Conservation (phyloP, 2,113 vertebrate species). For the Triplophysa siluroides region DNA sequence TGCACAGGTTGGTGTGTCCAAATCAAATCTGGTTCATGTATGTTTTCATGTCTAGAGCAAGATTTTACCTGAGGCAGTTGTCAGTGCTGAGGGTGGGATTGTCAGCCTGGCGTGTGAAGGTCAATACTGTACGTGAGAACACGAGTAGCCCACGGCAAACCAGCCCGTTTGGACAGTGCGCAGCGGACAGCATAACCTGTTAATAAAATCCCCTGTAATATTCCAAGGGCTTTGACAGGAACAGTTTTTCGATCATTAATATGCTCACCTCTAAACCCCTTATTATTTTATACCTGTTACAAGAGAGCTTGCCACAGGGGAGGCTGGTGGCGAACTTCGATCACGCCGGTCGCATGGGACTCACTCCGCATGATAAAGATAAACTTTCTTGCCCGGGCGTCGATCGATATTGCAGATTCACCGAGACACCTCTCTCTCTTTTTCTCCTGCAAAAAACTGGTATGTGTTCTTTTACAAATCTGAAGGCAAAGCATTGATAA, state of each 20-base stretch:
- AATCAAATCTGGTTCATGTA: slow-evolving; percentile 12
- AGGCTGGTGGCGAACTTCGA: slow-evolving; percentile 14
- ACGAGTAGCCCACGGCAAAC: slow-evolving; percentile 37
- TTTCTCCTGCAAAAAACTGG: background rate
- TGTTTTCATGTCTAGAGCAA: slow-evolving; percentile 31
- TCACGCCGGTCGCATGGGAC: slow-evolving; percentile 38
- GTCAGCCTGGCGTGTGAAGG: slow-evolving; percentile 10
- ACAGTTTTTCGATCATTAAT: slow-evolving; percentile 63
- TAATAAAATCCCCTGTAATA: slow-evolving; percentile 45
- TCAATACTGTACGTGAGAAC: slow-evolving; percentile 37
- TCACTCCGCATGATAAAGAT: slow-evolving; percentile 59
- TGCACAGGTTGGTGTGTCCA: background rate
- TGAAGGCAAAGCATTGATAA: background rate
- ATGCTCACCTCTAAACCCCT: slow-evolving; percentile 49
- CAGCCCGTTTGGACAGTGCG: slow-evolving; percentile 40
- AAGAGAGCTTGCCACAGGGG: slow-evolving; percentile 45
- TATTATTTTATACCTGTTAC: slow-evolving; percentile 63
- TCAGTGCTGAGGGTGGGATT: slow-evolving; percentile 28
- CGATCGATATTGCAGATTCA: slow-evolving; percentile 66
- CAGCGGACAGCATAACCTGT: slow-evolving; percentile 47
- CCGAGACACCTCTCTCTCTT: slow-evolving; percentile 25
- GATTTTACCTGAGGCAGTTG: slow-evolving; percentile 1
- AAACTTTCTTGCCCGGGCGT: slow-evolving; percentile 49
- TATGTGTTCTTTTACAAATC: too few species aligned
- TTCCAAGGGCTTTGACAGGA: slow-evolving; percentile 47